Evolutionary conservation across 64 coral and sea anemone genomes (phyloP).

Genomic region (Actinia equina): DNA sequence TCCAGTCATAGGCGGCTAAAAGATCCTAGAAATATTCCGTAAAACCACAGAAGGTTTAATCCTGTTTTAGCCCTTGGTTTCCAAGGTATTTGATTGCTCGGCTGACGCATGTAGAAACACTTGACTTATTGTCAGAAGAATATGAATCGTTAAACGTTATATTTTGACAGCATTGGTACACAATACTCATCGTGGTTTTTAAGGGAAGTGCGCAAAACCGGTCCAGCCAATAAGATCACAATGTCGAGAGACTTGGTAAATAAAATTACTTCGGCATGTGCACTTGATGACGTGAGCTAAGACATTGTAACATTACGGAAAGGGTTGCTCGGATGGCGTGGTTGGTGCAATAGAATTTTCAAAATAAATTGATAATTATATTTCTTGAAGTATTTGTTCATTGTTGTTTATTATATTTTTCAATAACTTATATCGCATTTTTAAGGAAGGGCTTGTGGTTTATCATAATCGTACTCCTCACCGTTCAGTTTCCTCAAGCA

Average conservation of each 20-base stretch:
- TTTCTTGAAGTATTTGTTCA: neutral
- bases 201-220: constrained; percentile 4
- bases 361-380: neutral
- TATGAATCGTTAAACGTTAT: neutral
- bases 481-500: neutral
- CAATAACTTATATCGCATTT: neutral
- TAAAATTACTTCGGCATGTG: neutral
- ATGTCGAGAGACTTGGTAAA: neutral
- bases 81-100: constrained; percentile 13
- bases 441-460: neutral
- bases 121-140: neutral
- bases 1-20: neutral
- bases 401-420: constrained; percentile 5
- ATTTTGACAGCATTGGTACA: neutral
- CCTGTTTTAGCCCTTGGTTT: neutral
- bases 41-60: neutral
- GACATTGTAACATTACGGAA: neutral
- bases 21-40: neutral
- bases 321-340: neutral
- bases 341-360: neutral
- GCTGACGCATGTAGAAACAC: neutral
- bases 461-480: neutral
- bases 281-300: neutral
- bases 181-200: neutral
- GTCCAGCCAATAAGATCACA: neutral